phyloP scores from a whole-genome alignment of 2,113 vertebrate genomes.

The Rhea americana region DNA sequence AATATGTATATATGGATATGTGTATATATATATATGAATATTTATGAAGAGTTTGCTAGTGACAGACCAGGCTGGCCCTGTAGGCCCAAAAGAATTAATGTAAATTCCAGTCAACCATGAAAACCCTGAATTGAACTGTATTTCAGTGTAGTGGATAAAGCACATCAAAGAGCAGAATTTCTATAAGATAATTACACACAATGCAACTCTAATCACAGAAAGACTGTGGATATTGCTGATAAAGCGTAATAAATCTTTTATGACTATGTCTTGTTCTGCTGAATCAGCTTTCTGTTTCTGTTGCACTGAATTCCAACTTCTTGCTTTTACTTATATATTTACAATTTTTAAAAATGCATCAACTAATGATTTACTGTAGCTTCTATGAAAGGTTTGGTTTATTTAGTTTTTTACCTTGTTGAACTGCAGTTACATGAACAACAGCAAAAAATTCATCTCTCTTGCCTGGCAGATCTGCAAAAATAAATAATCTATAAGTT shows the following conservation, averaged over 20 bases:
- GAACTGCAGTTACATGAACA: not conserved
- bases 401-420: not conserved
- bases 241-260: constrained; percentile 69
- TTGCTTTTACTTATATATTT: constrained; percentile 29
- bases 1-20: constrained; percentile 31
- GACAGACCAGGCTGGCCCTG: constrained; percentile 48
- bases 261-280: constrained; percentile 21
- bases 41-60: constrained; percentile 65
- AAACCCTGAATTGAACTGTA: constrained; percentile 67
- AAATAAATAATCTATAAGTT: not conserved
- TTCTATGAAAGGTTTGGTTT: not conserved
- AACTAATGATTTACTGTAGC: not conserved
- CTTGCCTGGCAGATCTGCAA: constrained; percentile 3
- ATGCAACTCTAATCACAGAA: constrained; percentile 73
- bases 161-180: constrained; percentile 73
- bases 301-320: not conserved
- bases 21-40: constrained; percentile 43
- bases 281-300: constrained; percentile 59
- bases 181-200: constrained; percentile 74
- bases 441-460: not conserved
- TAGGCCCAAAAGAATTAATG: constrained; percentile 62
- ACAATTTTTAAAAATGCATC: not conserved
- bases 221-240: constrained; percentile 76
- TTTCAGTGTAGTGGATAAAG: constrained; percentile 70
- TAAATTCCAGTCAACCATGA: constrained; percentile 63